Percentiles rank a stretch among this genome's conserved stretches.
Evolutionary conservation across 1,140 invertebrate genomes (phyloP).

Genomic region (Bombus impatiens): DNA sequence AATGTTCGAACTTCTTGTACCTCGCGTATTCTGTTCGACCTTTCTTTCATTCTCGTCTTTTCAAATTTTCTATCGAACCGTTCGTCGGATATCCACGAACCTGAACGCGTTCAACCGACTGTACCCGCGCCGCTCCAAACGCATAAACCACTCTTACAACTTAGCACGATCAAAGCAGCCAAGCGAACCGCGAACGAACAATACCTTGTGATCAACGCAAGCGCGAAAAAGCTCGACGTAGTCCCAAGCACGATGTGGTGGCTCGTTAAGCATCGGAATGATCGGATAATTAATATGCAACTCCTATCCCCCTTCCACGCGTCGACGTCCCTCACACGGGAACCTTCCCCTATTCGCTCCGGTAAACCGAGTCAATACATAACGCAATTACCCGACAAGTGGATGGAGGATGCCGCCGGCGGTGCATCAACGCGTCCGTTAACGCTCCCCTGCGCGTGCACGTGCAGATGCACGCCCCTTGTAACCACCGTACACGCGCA

Average conservation of each 20-base stretch:
- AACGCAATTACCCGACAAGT: constrained; percentile 79
- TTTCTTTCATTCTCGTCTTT: neutral
- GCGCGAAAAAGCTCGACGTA: constrained; percentile 13
- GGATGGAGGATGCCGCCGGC: constrained; percentile 68
- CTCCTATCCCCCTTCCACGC: constrained; percentile 51
- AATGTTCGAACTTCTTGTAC: too few relatives aligned
- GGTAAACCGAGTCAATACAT: constrained; percentile 79
- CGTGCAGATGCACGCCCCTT: constrained; percentile 23
- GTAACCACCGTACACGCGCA: neutral
- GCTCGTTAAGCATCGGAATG: constrained; percentile 76
- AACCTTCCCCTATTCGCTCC: constrained; percentile 32
- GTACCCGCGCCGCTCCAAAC: neutral
- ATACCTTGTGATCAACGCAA: neutral
- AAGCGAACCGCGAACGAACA: neutral
- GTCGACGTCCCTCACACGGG: constrained; percentile 1
- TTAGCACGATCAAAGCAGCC: neutral
- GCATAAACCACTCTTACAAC: neutral
- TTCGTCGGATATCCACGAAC: neutral
- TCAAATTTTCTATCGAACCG: neutral
- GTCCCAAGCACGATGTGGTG: neutral
- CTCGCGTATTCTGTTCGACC: too few relatives aligned
- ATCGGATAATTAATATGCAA: constrained; percentile 80
- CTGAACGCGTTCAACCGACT: neutral
- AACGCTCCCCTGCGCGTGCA: constrained; percentile 60
- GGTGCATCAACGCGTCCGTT: constrained; percentile 72